A percentile compares a stretch with the other conserved stretches of the same genome.
Conservation (phyloP, 2,888 invertebrate species). For the Ormyrus pomaceus region DNA sequence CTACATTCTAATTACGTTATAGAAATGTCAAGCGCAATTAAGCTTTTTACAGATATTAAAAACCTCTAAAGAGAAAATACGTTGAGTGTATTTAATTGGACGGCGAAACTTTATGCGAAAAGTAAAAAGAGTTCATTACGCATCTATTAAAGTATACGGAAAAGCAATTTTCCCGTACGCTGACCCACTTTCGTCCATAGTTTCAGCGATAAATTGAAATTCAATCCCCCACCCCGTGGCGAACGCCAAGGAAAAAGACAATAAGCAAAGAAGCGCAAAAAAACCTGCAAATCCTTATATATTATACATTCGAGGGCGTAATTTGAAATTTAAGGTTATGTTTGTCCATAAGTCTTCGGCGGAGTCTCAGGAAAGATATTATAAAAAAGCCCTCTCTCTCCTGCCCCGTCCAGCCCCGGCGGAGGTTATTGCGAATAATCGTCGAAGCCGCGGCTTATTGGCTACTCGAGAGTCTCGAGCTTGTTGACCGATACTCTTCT, state of each 20-base stretch:
- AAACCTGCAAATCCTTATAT: conserved; percentile 38
- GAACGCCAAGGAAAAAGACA: neutral
- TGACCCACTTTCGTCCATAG: conserved; percentile 31
- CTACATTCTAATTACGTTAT: no score
- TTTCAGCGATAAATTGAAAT: conserved; percentile 45
- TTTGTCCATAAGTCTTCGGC: conserved; percentile 51
- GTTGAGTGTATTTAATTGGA: neutral
- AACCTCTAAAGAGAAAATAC: neutral
- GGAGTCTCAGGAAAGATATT: conserved; percentile 39
- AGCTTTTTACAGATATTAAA: no score
- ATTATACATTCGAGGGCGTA: conserved; percentile 41
- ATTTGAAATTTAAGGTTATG: conserved; percentile 56
- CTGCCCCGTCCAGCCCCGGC: neutral
- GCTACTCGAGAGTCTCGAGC: conserved; percentile 51
- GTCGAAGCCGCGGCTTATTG: conserved; percentile 56
- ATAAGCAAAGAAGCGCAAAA: conserved; percentile 12
- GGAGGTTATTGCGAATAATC: conserved; percentile 57
- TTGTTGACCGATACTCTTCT: conserved; percentile 57
- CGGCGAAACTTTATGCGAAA: neutral
- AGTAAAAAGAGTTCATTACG: conserved; percentile 11
- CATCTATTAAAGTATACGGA: neutral
- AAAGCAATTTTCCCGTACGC: conserved; percentile 24
- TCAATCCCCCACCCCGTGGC: neutral
- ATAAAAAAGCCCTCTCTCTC: conserved; percentile 37
- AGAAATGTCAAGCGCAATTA: no score